Evolutionary conservation across 1,140 invertebrate genomes (phyloP).

Genomic region (Polypedilum vanderplanki): DNA sequence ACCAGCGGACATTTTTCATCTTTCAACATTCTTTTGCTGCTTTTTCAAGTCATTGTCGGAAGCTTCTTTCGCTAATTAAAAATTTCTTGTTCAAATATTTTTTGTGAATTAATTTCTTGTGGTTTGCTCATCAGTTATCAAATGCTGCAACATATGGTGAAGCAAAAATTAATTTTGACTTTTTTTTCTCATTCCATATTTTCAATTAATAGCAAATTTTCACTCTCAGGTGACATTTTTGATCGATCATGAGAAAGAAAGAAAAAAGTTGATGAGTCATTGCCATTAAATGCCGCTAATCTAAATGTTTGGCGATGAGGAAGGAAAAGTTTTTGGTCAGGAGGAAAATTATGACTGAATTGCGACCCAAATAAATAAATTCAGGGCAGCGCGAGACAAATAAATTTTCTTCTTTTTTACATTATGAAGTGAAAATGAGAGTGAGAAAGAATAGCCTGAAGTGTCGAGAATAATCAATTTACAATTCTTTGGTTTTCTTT

Average conservation of each 20-base stretch:
- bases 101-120: no score
- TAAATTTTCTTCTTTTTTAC: no score
- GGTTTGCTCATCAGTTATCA: neutral
- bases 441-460: no score
- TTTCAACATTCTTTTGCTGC: neutral
- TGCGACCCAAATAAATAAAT: neutral
- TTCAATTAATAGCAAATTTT: neutral
- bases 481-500: no score
- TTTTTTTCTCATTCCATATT: neutral
- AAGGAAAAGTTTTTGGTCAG: no score
- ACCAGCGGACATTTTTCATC: neutral
- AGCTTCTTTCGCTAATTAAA: neutral
- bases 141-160: neutral
- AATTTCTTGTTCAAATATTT: no score
- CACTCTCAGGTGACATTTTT: neutral
- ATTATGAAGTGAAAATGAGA: no score
- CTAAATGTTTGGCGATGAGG: neutral
- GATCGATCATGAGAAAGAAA: no score
- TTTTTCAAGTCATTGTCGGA: neutral
- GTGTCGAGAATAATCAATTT: no score
- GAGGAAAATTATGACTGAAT: neutral
- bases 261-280: neutral
- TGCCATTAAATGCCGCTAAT: neutral
- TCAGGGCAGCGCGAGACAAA: no score
- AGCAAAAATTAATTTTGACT: neutral